Evolutionary conservation across 2,888 invertebrate genomes (phyloP), one percentile per base, ranked within the genome.

Genomic region (Petrolisthes cinctipes): DNA sequence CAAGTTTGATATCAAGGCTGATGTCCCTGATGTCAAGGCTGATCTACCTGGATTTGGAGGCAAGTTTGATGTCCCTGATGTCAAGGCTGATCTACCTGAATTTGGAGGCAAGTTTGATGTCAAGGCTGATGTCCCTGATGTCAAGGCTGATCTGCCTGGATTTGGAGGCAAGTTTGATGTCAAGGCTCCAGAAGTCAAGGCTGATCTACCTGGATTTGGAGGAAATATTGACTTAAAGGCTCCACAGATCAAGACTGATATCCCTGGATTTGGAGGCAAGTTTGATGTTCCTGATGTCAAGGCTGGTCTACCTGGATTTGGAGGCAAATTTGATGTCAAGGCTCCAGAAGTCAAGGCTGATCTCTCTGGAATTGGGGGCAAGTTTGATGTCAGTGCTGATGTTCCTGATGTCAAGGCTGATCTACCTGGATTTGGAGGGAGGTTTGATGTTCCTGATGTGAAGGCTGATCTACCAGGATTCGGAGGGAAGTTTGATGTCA

Each of bases 261-360:
- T 82, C 1, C 86, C 86, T 51, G 86, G 86, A 23, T 82, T 82
- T 86, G 82, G 85, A 71, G n/a, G 71, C 20, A 80, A 78, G 20
- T 0, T 66, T 5, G 73, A 73, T 54, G 54, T 71, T 53, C 82
- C 82, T 53, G 82, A 82, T 9, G 20, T 82, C 17, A 82, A 82
- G 61, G 68, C 82, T 51, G 82, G 66, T 68, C 5, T 82, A 7
- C 82, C 82, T 2, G 82, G 71, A 54, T 54, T 53, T 73, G 71
- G 51, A 71, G 73, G 82, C 23, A 68, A 82, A n/a, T 9, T 73
- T 54, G 73, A 14, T 20, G 23, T 82, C 4, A 68, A 82, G 53
- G 11, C 82, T 9, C 61, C 61, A 14, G 82, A 51, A 6, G 37
- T 82, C 14, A 82, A 82, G 68, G 51, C 82, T 82, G 82, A 82